phyloP scores from a whole-genome alignment of 1,140 invertebrate genomes.

The Magallana angulata region DNA sequence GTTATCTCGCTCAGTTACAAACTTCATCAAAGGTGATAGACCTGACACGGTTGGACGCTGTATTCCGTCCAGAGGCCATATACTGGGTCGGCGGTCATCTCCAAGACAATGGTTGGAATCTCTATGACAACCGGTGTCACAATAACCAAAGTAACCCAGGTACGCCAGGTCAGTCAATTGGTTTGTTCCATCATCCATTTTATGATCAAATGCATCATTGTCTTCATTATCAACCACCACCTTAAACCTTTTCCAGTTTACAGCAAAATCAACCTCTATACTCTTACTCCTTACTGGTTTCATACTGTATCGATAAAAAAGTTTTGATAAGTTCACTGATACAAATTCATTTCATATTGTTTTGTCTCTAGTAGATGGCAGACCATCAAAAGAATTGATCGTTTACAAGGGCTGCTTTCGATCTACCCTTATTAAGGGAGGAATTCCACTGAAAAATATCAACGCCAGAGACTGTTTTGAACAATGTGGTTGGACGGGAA shows the following conservation, averaged over 20 bases:
- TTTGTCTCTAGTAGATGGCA: background rate
- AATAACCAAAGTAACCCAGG: no score
- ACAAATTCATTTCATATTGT: background rate
- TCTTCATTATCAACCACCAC: no score
- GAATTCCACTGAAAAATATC: background rate
- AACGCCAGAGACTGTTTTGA: slow-evolving; percentile 1
- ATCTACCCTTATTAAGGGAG: slow-evolving; percentile 7
- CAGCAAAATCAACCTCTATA: no score
- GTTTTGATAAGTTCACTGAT: no score
- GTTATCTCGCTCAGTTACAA: background rate
- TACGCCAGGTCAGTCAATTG: no score
- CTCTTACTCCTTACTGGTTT: no score
- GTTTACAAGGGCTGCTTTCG: slow-evolving; percentile 22
- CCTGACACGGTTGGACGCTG: background rate
- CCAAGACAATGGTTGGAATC: background rate
- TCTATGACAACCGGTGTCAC: background rate
- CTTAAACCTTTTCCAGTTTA: no score
- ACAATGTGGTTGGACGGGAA: slow-evolving; percentile 9
- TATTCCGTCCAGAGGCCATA: background rate
- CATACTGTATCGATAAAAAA: no score
- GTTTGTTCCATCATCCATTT: no score
- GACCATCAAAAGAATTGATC: slow-evolving; percentile 1
- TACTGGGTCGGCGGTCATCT: slow-evolving; percentile 7
- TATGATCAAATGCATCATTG: no score
- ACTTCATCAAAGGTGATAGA: background rate